phyloP scores from a whole-genome alignment of 2,797 vertebrate genomes.

The Xenops minutus region DNA sequence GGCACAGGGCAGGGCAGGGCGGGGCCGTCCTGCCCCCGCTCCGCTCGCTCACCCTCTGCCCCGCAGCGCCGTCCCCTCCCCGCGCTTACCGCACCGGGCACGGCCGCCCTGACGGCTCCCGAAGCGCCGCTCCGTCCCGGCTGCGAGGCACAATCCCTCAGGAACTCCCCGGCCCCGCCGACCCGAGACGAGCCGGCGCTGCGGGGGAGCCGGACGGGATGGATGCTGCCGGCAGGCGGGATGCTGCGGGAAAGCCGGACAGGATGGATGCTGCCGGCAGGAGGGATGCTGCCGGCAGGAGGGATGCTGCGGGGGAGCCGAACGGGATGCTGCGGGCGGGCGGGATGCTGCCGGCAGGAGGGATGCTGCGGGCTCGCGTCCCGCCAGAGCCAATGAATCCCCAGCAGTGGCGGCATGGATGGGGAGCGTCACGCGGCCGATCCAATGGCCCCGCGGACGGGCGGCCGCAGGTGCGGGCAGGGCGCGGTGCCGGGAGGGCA shows the following conservation, averaged over 20 bases:
- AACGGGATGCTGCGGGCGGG: neutral
- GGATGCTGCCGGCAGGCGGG: neutral
- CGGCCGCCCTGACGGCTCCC: neutral
- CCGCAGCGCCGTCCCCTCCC: neutral
- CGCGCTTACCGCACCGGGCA: neutral
- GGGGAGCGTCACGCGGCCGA: neutral
- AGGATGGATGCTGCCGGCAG: neutral
- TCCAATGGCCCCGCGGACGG: neutral
- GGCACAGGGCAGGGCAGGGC: neutral
- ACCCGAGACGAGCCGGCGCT: no score
- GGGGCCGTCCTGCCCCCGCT: neutral
- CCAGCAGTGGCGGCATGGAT: neutral
- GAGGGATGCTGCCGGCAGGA: no score
- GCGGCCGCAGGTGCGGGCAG: neutral
- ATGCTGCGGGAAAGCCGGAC: no score
- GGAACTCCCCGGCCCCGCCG: no score
- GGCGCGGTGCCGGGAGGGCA: rapidly evolving
- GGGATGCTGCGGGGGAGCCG: neutral
- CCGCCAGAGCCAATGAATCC: neutral
- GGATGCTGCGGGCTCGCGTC: no score
- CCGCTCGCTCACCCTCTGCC: neutral
- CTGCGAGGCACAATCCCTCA: neutral
- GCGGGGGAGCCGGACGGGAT: neutral
- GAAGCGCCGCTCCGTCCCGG: neutral
- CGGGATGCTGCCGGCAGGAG: neutral